Percentiles rank a stretch among this genome's conserved stretches.
Conservation (phyloP, 35 echinoderm and acorn worm species). For the Ophioderma brevispina region DNA sequence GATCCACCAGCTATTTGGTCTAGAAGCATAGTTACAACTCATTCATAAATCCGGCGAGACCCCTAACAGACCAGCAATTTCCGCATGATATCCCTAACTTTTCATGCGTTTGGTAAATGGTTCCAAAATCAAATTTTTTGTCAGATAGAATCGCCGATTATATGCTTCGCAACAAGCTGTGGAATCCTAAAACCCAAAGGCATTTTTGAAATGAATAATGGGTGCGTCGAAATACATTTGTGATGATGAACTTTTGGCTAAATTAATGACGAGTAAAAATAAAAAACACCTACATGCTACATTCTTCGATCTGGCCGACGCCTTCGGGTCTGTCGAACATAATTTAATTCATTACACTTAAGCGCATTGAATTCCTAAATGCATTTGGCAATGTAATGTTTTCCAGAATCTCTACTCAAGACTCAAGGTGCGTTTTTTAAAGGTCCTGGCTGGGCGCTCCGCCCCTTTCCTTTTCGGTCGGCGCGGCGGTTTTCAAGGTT, state of each 20-base stretch:
- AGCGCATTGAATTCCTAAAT: constrained; percentile 11
- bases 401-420: constrained; percentile 30
- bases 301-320: constrained; percentile 36
- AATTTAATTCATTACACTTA: constrained; percentile 27
- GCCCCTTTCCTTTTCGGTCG: neutral
- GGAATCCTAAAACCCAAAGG: constrained; percentile 6
- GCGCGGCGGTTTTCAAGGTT: neutral
- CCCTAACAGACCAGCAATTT: no score
- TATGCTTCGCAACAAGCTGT: neutral
- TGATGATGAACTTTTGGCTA: constrained; percentile 48
- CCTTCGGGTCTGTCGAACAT: constrained; percentile 38
- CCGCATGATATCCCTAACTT: no score
- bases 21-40: neutral
- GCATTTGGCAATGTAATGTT: neutral
- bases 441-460: neutral
- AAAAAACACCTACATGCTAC: constrained; percentile 19
- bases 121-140: constrained; percentile 64
- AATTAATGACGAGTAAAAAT: constrained; percentile 26
- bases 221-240: constrained; percentile 15
- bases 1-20: neutral
- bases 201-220: constrained; percentile 17
- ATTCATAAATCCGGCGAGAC: neutral
- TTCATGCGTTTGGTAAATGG: constrained; percentile 33
- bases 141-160: constrained; percentile 34
- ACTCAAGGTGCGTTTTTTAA: constrained; percentile 7